Base-by-base conservation (phyloP, 2,888 invertebrate species). In the Clunio marinus region DNA sequence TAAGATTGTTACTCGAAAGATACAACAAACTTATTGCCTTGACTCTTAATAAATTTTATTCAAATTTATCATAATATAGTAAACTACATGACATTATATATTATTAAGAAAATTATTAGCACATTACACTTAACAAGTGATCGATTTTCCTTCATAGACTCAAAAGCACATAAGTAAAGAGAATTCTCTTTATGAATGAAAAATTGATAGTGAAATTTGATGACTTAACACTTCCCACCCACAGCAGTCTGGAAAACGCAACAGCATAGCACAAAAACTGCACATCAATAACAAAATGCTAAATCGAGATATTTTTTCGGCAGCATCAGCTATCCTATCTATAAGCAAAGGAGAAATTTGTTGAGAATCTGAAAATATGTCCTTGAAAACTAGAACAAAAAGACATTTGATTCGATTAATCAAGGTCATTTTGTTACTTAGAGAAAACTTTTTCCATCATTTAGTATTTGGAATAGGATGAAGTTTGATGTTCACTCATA, bases 191-290 rank as follows among this genome's bases (percentile, higher is more conserved):
- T 15, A 27, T 15, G 41, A 46, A 65, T 65, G 63, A 65, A 65
- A 65, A 65, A 46, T 65, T 65, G 46, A 65, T 65, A 65, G 63
- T 65, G 46, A 46, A 65, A 65, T 65, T 46, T 65, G 63, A 65
- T 65, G 63, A 65, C 63, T 65, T 65, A 65, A 65, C 63, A 65
- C 63, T 65, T 65, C 46, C 4, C 37, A 62, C 22, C 15, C 62
- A 15, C 17, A 25, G 45, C 27, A 25, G 8, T 17, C n/a, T 45
- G 15, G 7, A 22, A 25, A 66, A 66, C 66, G 66, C 66, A 66
- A 66, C 66, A 66, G 51, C 45, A 45, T 45, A 51, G 65, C 51
- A 55, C 41, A 32, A 55, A 66, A 66, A 66, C 10, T 66, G 66
- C 66, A 66, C 63, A 20, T 46, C 63, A 65, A 35, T 66, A 32